Base-by-base conservation (phyloP, 2,888 invertebrate genomes). In the Entomobrya proxima region DNA sequence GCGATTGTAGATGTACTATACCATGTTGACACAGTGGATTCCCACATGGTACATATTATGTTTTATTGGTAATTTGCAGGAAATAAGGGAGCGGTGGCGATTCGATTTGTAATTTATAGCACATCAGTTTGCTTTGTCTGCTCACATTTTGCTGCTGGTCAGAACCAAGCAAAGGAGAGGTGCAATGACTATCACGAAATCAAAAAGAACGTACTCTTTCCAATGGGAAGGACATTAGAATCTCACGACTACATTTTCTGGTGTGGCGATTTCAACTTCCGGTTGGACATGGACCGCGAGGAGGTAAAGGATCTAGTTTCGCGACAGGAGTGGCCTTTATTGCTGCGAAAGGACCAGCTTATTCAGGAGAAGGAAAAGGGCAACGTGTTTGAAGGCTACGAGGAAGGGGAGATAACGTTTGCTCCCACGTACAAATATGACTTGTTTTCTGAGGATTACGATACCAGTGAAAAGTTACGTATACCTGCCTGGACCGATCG, bases 261-360 rank as follows among this genome's bases (percentile, higher is more conserved):
- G 99, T 98, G 98, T 92, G 99, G 99, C 0, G 99, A 99, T 93
- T 99, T 99, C 92, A 99, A 99, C 92, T 99, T 99, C 91, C 95
- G 99, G 83, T 95, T 99, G 84, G 98, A 99, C 92, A 95, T 99
- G 94, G 96, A 97, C 89, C 97, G 97, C 91, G 98, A 98, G 6
- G 97, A 98, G 91, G 95, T 98, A 87, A 97, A 97, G 91, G 95
- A 96, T 85, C 93, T 96, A 87, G 94, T 98, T 0, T 94, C 94
- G 82, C 94, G 95, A 88, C 94, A 96, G 87, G 95, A 97, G 91
- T 94, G 96, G 91, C 94, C 94, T 82, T 93, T 95, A 72, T 94
- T 99, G 85, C 93, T 97, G 50, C 95, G 96, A 90, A 94, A 95
- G 91, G 99, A 99, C 93, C 99, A 99, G 92, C 93, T 99, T 58